A percentile compares a stretch with the other conserved stretches of the same genome.
Evolutionary conservation across 2,888 invertebrate species (phyloP).

Genomic region (Melinopterus prodromus): DNA sequence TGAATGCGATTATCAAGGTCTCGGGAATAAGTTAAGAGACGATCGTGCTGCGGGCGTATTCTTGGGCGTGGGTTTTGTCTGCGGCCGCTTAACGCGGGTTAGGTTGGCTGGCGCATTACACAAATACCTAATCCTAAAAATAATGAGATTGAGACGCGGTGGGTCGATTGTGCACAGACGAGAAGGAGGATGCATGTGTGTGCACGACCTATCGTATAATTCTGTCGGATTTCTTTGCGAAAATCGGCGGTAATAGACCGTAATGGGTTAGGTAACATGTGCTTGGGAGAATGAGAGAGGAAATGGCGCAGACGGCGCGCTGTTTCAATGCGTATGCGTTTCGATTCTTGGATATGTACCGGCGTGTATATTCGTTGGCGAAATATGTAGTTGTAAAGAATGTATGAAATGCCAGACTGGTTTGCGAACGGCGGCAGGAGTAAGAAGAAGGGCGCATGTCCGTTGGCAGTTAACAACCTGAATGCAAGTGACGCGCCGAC

Average conservation of each 20-base stretch:
- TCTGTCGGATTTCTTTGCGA: constrained; percentile 14
- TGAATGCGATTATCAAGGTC: neutral
- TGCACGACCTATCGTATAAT: constrained; percentile 12
- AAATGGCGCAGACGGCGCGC: constrained; percentile 39
- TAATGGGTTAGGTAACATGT: neutral
- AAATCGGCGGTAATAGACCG: constrained; percentile 7
- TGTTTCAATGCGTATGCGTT: neutral
- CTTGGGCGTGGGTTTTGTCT: too few relatives aligned
- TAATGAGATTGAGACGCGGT: too few relatives aligned
- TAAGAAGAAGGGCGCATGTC: constrained; percentile 50
- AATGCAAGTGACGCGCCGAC: constrained; percentile 55
- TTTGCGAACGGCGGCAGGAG: constrained; percentile 47
- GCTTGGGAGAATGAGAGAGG: constrained; percentile 30
- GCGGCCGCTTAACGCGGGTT: too few relatives aligned
- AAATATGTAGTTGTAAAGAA: constrained; percentile 42
- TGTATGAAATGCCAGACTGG: constrained; percentile 54
- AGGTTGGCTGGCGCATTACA: too few relatives aligned
- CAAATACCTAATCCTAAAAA: too few relatives aligned
- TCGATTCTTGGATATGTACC: constrained; percentile 18
- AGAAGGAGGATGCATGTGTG: constrained; percentile 6
- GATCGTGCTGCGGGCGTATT: too few relatives aligned
- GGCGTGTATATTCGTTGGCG: constrained; percentile 31
- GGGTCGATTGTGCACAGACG: neutral
- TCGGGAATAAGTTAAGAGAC: neutral
- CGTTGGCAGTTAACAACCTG: constrained; percentile 52